phyloP scores from a whole-genome alignment of 1,140 invertebrate genomes.

The Mylabris phalerata region DNA sequence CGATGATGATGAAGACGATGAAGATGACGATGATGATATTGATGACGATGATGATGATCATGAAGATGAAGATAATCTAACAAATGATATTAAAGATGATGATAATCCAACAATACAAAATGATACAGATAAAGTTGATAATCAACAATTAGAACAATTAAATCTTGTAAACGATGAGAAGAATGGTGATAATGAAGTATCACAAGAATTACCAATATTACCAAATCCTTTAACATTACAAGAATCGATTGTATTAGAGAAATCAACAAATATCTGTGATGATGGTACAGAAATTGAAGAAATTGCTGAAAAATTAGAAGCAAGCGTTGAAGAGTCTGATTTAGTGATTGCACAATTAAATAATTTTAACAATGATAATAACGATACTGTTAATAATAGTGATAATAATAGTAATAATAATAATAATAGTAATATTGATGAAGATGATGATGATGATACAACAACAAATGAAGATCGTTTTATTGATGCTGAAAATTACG shows the following conservation, averaged over 20 bases:
- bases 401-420: too few relatives aligned
- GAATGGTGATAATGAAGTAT: slow-evolving; percentile 4
- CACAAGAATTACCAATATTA: slow-evolving; percentile 25
- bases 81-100: slow-evolving; percentile 19
- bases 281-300: slow-evolving; percentile 19
- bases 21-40: not conserved
- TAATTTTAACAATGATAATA: slow-evolving; percentile 17
- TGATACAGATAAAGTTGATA: slow-evolving; percentile 3
- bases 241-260: slow-evolving; percentile 34
- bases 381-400: too few relatives aligned
- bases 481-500: slow-evolving; percentile 44
- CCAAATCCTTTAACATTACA: slow-evolving; percentile 40
- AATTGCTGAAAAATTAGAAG: slow-evolving; percentile 36
- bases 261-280: slow-evolving; percentile 22
- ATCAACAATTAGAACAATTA: slow-evolving; percentile 1
- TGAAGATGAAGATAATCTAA: slow-evolving; percentile 10
- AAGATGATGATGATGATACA: slow-evolving; percentile 33
- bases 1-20: slow-evolving; percentile 20
- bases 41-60: slow-evolving; percentile 14
- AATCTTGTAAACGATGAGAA: slow-evolving; percentile 1
- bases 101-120: slow-evolving; percentile 17
- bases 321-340: slow-evolving; percentile 41
- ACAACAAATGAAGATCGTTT: slow-evolving; percentile 39
- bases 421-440: too few relatives aligned
- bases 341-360: slow-evolving; percentile 34